A percentile compares a stretch with the other conserved stretches of the same genome.
phyloP scores from a whole-genome alignment of 2,113 vertebrate genomes.

The Anoplopoma fimbria region DNA sequence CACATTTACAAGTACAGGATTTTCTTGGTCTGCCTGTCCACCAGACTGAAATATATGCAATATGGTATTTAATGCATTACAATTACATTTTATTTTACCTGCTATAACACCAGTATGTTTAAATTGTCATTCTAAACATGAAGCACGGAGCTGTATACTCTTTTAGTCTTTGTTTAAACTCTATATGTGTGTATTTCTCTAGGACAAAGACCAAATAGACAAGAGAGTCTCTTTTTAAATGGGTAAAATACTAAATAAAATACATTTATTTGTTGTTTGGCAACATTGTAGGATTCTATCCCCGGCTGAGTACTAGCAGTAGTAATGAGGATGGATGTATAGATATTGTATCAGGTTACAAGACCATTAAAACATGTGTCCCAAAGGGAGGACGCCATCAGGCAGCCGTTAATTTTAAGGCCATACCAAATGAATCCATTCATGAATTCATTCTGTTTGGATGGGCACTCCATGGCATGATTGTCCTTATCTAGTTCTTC shows the following conservation, averaged over 20 bases:
- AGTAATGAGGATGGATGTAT: neutral
- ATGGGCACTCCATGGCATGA: neutral
- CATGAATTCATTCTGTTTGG: conserved; percentile 2
- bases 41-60: no score
- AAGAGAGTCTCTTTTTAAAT: neutral
- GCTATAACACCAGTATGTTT: neutral
- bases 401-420: neutral
- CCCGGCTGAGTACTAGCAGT: neutral
- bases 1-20: neutral
- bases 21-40: neutral
- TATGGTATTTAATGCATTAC: no score
- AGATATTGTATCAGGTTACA: neutral
- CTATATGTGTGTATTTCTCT: neutral
- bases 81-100: no score
- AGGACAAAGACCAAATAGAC: neutral
- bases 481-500: conserved; percentile 35
- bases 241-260: neutral
- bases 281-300: neutral
- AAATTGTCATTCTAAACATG: no score
- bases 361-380: conserved; percentile 6
- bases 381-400: neutral
- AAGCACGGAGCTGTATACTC: neutral
- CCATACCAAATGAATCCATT: neutral
- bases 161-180: neutral
- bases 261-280: neutral